These are phyloP conservation scores for Chironex yamaguchii DNA, from an alignment of 30 jellyfish, hydroid and myxozoan species.

Conservation along the genomic window DNA sequence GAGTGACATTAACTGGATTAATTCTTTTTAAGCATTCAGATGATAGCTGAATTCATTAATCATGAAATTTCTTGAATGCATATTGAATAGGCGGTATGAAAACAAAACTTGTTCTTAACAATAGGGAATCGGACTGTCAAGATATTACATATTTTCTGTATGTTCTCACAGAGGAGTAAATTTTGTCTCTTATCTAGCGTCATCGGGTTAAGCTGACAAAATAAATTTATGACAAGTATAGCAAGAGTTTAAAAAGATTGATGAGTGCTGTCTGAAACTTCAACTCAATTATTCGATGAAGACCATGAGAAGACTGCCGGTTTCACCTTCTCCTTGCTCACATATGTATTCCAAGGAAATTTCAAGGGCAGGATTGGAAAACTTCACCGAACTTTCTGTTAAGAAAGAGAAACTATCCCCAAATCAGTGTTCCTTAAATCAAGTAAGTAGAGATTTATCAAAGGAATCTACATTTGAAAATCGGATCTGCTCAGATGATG, in stretches of 20 bases:
- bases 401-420: neutral
- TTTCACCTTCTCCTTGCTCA: neutral
- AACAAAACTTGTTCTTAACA: neutral
- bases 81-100: neutral
- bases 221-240: neutral
- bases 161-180: neutral
- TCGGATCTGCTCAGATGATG: neutral
- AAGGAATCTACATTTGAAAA: neutral
- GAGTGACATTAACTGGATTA: constrained; percentile 86
- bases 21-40: constrained; percentile 46
- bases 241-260: neutral
- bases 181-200: neutral
- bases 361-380: neutral
- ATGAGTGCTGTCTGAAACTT: neutral
- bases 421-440: neutral
- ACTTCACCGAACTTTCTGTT: neutral
- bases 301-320: neutral
- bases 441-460: neutral
- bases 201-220: neutral
- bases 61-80: neutral
- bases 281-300: neutral
- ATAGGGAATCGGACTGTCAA: neutral
- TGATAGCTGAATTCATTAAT: neutral
- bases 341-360: neutral
- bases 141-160: neutral